Evolutionary conservation across 2,797 vertebrate species (phyloP).

Genomic region (Sphenopsis melanotis): DNA sequence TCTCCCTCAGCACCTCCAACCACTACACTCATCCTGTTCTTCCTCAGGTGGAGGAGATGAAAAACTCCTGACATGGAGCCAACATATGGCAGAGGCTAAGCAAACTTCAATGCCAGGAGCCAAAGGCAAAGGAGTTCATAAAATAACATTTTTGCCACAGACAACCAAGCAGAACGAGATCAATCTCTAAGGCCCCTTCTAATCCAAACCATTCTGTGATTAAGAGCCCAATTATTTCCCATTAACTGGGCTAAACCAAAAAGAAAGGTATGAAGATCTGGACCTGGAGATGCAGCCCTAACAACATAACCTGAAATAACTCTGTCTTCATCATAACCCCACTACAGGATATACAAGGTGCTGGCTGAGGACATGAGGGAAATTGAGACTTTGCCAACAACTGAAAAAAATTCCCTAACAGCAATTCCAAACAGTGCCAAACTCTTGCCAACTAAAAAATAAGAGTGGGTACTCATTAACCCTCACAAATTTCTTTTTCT

Average conservation of each 20-base stretch:
- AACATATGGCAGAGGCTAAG: neutral
- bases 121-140: neutral
- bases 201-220: neutral
- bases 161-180: neutral
- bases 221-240: neutral
- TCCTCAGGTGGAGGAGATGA: neutral
- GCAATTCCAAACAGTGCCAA: neutral
- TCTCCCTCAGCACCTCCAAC: neutral
- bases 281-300: neutral
- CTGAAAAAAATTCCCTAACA: neutral
- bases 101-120: neutral
- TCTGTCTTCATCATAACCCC: neutral
- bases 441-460: neutral
- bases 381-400: neutral
- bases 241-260: neutral
- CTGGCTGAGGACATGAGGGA: neutral
- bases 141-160: neutral
- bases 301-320: neutral
- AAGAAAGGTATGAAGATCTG: neutral
- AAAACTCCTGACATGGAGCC: fast-evolving
- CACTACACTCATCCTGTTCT: fast-evolving
- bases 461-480: neutral
- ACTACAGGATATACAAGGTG: neutral
- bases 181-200: neutral
- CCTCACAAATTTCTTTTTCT: neutral